Conservation (phyloP, 1,140 invertebrate species). For the Scaptomyza montana region DNA sequence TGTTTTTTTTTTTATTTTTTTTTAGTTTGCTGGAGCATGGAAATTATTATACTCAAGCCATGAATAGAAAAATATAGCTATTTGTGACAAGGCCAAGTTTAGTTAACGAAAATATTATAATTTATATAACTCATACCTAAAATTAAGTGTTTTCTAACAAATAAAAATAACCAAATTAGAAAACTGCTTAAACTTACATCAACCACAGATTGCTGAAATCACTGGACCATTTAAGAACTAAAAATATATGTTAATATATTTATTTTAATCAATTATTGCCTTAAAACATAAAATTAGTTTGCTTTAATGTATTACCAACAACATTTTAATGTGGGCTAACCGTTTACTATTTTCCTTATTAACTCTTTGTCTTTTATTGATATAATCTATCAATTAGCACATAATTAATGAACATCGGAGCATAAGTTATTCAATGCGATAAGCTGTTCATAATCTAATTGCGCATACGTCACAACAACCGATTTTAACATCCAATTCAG, state of each 20-base stretch:
- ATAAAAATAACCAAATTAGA: no score
- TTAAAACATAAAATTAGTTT: no score
- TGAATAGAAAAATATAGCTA: conserved; percentile 11
- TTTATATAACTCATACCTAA: not conserved
- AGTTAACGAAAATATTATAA: not conserved
- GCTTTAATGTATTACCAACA: no score
- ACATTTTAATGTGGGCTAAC: no score
- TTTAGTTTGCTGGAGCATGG: conserved; percentile 24
- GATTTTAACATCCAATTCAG: not conserved
- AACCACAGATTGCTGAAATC: no score
- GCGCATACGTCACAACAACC: not conserved
- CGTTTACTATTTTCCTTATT: not conserved
- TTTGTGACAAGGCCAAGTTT: not conserved
- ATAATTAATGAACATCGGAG: not conserved
- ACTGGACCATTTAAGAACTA: no score
- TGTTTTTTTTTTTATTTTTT: no score
- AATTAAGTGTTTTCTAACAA: no score
- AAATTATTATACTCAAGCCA: conserved; percentile 40
- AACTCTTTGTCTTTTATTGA: no score
- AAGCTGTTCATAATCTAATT: conserved; percentile 2
- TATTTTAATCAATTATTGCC: no score
- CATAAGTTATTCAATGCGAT: not conserved
- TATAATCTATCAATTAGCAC: not conserved
- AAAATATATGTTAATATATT: no score
- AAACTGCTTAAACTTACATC: no score